Evolutionary conservation across 2,113 vertebrate species (phyloP).

Genomic region (Epinephelus lanceolatus): DNA sequence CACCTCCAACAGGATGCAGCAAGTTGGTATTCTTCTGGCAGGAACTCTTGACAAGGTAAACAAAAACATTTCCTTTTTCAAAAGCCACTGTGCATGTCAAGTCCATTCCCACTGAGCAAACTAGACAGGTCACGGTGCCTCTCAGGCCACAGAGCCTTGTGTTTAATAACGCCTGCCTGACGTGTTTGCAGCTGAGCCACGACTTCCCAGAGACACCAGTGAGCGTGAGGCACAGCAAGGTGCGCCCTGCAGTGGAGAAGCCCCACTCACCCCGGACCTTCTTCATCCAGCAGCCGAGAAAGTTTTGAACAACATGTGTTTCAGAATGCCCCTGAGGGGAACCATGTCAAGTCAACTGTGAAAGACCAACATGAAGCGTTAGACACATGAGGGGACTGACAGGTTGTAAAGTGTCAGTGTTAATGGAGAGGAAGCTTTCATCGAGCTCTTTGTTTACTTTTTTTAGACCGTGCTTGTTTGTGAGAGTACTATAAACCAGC

Average conservation of each 20-base stretch:
- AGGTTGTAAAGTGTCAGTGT: constrained; percentile 33
- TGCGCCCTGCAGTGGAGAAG: constrained; percentile 90
- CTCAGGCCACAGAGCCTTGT: neutral
- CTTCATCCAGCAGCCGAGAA: constrained; percentile 95
- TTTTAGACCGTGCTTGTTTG: constrained; percentile 38
- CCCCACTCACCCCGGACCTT: constrained; percentile 81
- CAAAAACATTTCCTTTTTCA: neutral
- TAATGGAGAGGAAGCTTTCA: constrained; percentile 18
- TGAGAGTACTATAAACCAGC: constrained; percentile 37
- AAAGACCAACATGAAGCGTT: constrained; percentile 53
- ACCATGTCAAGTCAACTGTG: constrained; percentile 33
- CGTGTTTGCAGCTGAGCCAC: constrained; percentile 82
- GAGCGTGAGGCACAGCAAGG: constrained; percentile 89
- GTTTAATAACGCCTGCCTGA: neutral
- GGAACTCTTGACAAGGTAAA: constrained; percentile 91
- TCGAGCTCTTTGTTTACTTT: constrained; percentile 45
- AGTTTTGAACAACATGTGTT: constrained; percentile 83
- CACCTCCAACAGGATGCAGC: constrained; percentile 85
- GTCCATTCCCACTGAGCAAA: neutral
- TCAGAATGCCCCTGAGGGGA: neutral
- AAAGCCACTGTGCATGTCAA: neutral
- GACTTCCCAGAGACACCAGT: constrained; percentile 89
- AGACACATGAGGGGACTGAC: constrained; percentile 26
- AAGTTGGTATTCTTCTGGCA: constrained; percentile 82
- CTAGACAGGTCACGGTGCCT: neutral